Evolutionary conservation across 2,113 vertebrate species (phyloP).

Genomic region (Mixornis gularis): DNA sequence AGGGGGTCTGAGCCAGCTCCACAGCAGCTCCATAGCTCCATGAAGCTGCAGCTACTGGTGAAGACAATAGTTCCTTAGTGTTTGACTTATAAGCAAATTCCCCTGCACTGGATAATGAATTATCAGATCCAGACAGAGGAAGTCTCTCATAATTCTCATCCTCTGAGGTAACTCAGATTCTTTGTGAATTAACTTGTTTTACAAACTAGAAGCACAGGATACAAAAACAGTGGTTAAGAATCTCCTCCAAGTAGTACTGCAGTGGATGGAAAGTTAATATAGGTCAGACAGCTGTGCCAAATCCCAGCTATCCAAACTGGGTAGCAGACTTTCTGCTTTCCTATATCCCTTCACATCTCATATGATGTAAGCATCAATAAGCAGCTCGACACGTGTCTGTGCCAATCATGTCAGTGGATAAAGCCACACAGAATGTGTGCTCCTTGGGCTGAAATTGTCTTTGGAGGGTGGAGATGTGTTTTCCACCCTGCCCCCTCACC

Average conservation of each 20-base stretch:
- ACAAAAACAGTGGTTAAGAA: background rate
- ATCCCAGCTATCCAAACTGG: background rate
- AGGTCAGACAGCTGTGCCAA: background rate
- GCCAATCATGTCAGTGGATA: background rate
- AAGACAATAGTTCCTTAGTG: background rate
- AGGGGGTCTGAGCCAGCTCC: background rate
- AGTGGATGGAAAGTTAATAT: slow-evolving; percentile 21
- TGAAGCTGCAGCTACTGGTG: background rate
- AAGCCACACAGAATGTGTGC: background rate
- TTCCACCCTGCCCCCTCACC: background rate
- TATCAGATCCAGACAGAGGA: slow-evolving; percentile 39
- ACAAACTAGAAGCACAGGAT: background rate
- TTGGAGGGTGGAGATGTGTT: background rate
- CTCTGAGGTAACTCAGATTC: slow-evolving; percentile 19
- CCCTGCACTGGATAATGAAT: background rate
- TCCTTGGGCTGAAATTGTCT: background rate
- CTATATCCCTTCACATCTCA: background rate
- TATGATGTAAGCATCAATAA: background rate
- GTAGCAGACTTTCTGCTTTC: background rate
- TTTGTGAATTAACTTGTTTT: slow-evolving; percentile 6
- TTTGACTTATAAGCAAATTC: background rate
- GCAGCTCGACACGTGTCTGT: background rate
- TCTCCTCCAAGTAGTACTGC: slow-evolving; percentile 4
- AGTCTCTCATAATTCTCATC: slow-evolving; percentile 26
- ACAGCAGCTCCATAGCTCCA: background rate